phyloP scores from a whole-genome alignment of 2,797 vertebrate genomes.

The Anableps anableps region DNA sequence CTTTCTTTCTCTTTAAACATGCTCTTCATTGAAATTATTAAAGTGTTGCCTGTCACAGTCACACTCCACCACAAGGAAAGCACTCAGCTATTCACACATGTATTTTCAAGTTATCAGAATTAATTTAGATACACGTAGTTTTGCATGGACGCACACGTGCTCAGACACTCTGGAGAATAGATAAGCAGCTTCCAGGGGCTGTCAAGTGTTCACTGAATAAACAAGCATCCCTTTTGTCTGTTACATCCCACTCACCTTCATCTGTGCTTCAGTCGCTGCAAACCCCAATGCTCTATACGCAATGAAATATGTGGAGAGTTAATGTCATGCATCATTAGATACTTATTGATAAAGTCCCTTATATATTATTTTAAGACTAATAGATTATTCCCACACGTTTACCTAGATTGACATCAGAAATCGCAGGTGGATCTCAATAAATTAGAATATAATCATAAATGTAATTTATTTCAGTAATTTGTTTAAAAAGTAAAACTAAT shows the following conservation, averaged over 20 bases:
- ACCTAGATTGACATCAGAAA: slow-evolving; percentile 58
- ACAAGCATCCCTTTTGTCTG: slow-evolving; percentile 59
- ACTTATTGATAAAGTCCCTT: slow-evolving; percentile 15
- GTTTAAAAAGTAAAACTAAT: not conserved
- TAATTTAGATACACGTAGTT: slow-evolving; percentile 50
- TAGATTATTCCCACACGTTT: slow-evolving; percentile 43
- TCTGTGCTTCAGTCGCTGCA: slow-evolving; percentile 25
- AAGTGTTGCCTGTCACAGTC: not conserved
- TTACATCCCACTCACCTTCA: slow-evolving; percentile 48
- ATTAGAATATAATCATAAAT: not conserved
- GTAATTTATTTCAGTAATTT: not conserved
- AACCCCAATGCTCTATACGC: slow-evolving; percentile 21
- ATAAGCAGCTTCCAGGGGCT: slow-evolving; percentile 64
- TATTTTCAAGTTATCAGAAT: slow-evolving; percentile 54
- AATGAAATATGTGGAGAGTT: slow-evolving; percentile 48
- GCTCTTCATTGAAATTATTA: slow-evolving; percentile 25
- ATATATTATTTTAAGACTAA: slow-evolving; percentile 28
- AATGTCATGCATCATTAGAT: slow-evolving; percentile 28
- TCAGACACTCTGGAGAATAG: slow-evolving; percentile 51
- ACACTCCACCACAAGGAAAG: slow-evolving; percentile 15
- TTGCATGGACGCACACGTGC: slow-evolving; percentile 35
- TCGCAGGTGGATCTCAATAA: not conserved
- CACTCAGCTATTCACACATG: slow-evolving; percentile 30
- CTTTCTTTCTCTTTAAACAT: slow-evolving; percentile 10
- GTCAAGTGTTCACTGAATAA: slow-evolving; percentile 58